Conservation (phyloP, 2,797 vertebrate genomes). For the Crax fasciolata region DNA sequence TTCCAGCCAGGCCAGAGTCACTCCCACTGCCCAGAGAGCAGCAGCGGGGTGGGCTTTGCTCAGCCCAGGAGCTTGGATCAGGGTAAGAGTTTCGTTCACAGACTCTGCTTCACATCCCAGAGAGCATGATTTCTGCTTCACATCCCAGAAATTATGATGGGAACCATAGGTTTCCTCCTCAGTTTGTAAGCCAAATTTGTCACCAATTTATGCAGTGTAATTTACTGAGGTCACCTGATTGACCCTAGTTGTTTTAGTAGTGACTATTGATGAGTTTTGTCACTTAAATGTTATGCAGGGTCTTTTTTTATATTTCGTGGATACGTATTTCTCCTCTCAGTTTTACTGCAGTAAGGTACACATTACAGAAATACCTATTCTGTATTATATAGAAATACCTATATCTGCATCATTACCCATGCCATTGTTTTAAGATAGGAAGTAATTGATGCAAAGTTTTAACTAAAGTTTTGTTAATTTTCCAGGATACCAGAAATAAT, state of each 20-base stretch:
- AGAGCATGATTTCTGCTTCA: background rate
- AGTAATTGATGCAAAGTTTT: background rate
- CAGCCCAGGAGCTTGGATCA: background rate
- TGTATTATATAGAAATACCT: background rate
- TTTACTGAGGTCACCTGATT: slow-evolving; percentile 23
- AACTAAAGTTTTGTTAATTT: slow-evolving; percentile 12
- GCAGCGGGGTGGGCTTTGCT: background rate
- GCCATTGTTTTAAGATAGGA: background rate
- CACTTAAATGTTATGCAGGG: background rate
- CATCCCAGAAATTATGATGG: background rate
- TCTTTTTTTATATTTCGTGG: background rate
- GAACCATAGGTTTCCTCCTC: background rate
- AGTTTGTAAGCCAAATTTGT: background rate
- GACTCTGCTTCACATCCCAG: background rate
- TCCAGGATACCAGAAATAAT: slow-evolving; percentile 15
- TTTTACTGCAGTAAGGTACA: background rate
- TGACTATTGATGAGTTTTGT: background rate
- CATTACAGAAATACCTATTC: background rate
- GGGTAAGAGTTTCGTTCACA: background rate
- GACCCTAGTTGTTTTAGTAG: background rate
- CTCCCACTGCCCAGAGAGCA: background rate
- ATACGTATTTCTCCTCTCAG: background rate
- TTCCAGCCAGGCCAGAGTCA: background rate
- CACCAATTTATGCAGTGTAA: background rate
- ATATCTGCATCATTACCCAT: background rate